Percentiles rank a stretch among this genome's conserved stretches.
Conservation (phyloP, 2,113 vertebrate genomes). For the Harpagus bidentatus region DNA sequence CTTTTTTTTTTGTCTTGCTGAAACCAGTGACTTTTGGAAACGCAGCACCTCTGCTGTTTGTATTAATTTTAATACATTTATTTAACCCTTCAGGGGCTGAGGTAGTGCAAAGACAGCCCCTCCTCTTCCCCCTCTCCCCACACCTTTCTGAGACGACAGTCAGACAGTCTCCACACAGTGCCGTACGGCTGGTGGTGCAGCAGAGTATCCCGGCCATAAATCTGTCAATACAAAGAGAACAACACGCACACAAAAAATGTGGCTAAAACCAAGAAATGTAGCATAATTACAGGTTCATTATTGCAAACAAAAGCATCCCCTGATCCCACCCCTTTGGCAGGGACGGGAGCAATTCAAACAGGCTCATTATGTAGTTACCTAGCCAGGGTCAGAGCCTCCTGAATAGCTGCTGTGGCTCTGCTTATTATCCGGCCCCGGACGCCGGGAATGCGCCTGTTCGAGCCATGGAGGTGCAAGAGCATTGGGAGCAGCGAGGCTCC, state of each 20-base stretch:
- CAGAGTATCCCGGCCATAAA: slow-evolving; percentile 60
- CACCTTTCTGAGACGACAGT: slow-evolving; percentile 18
- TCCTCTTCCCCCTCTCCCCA: not conserved
- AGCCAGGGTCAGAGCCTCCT: slow-evolving; percentile 61
- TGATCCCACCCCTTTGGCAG: slow-evolving; percentile 71
- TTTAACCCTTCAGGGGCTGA: slow-evolving; percentile 6
- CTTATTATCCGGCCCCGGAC: slow-evolving; percentile 35
- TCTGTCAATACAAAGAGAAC: slow-evolving; percentile 73
- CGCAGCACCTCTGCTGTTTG: not conserved
- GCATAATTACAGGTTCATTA: slow-evolving; percentile 76
- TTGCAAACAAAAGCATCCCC: slow-evolving; percentile 72
- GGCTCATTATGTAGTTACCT: slow-evolving; percentile 74
- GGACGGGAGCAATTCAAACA: slow-evolving; percentile 66
- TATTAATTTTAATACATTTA: not conserved
- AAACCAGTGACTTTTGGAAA: not conserved
- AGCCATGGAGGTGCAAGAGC: not conserved
- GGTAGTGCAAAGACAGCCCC: not conserved
- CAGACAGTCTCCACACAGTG: slow-evolving; percentile 61
- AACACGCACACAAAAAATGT: slow-evolving; percentile 64
- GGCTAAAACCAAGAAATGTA: slow-evolving; percentile 71
- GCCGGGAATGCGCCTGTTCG: slow-evolving; percentile 26
- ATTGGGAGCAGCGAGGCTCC: not conserved
- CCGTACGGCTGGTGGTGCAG: slow-evolving; percentile 8
- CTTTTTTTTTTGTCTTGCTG: not conserved
- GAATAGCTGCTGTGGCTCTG: slow-evolving; percentile 46